These are phyloP conservation scores for Gymnarchus niloticus DNA, from an alignment of 2,113 vertebrate species.

Conservation along the genomic window DNA sequence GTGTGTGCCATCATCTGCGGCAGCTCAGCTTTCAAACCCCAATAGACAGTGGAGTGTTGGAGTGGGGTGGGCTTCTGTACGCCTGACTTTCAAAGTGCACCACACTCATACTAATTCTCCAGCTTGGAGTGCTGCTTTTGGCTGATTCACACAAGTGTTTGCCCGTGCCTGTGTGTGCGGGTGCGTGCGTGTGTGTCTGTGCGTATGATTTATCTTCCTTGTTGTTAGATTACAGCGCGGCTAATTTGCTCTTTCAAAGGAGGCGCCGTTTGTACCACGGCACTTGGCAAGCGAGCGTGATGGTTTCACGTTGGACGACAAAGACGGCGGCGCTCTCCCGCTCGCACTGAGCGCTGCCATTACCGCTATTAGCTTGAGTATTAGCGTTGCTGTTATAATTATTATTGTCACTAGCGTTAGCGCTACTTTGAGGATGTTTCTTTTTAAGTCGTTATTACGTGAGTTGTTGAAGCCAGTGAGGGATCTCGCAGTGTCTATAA, in stretches of 20 bases:
- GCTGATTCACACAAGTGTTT: conserved; percentile 25
- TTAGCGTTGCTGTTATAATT: conserved; percentile 5
- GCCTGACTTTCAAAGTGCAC: conserved; percentile 30
- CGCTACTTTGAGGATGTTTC: neutral
- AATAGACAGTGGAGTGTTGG: conserved; percentile 15
- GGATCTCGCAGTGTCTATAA: neutral
- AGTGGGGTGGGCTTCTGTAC: conserved; percentile 29
- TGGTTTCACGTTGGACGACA: conserved; percentile 12
- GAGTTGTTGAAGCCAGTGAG: neutral
- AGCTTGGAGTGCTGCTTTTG: conserved; percentile 21
- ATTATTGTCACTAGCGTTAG: conserved; percentile 17
- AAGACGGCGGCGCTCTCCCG: conserved; percentile 4
- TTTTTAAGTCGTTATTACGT: conserved; percentile 17
- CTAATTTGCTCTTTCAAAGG: conserved; percentile 41
- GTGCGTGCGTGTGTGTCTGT: neutral
- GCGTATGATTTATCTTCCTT: conserved; percentile 33
- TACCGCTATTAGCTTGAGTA: neutral
- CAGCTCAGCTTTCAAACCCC: neutral
- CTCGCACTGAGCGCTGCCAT: neutral
- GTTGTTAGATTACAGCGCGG: conserved; percentile 33
- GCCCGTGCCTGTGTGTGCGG: neutral
- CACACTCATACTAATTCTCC: conserved; percentile 29
- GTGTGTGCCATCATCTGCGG: neutral
- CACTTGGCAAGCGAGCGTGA: conserved; percentile 17
- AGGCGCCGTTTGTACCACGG: conserved; percentile 22